Base-by-base conservation (phyloP, 2,888 invertebrate genomes). In the Cryptocephalus moraei region DNA sequence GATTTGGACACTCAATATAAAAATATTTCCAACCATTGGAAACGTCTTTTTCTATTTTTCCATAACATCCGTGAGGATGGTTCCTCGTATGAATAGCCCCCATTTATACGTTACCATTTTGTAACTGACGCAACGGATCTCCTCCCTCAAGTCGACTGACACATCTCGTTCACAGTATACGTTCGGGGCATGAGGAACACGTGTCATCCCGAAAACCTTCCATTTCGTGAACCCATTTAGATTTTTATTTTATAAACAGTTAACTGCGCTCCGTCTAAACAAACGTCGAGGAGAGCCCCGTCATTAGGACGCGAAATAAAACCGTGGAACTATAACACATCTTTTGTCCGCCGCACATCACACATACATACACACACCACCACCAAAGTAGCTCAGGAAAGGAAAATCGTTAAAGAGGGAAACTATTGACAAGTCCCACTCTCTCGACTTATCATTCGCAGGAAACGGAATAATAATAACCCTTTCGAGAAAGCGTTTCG, bases 191-290 rank as follows among this genome's bases (percentile, higher is more conserved):
- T 22, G 22, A 22, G 22, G 6, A 22, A 56, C 57, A 57, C 54
- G 55, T 57, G 56, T 56, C 53, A 22, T 49, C 48, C 39, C 50
- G 48, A 50, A 48, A 50, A 53, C 42, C 22, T 51, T 52, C 52
- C 56, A 53, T 56, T 52, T 56, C 53, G 53, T 56, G 49, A 50
- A 41, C 52, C 12, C 36, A 36, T 36, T 36, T 36, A 36, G 11
- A 36, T 53, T 51, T 55, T 43, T 44, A 51, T 53, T 52, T 51
- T 47, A 53, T 57, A 59, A 60, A 59, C 60, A 53, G 57, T 48
- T 48, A 48, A 53, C 47, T 52, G 56, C 56, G 51, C 49, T 45
- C 46, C 3, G 52, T 53, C 54, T 51, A 58, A 58, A 58, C 58
- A 57, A 49, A 46, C 36, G 22, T 22, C 22, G 22, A 22, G 22